Evolutionary conservation across 1,140 invertebrate species (phyloP).

Genomic region (Pararge aegeria): DNA sequence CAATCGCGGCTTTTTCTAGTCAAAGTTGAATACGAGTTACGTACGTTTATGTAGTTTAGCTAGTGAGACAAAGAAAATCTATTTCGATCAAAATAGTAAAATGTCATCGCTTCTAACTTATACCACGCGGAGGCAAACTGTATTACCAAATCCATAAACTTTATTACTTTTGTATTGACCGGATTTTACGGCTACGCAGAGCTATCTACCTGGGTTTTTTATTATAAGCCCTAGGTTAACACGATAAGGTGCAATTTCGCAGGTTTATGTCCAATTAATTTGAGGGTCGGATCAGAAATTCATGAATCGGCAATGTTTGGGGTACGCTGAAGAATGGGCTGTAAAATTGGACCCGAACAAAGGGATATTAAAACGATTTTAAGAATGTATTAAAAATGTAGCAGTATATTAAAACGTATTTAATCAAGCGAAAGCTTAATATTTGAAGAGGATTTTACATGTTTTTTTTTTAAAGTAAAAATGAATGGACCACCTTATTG

Average conservation of each 20-base stretch:
- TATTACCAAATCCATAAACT: conserved; percentile 16
- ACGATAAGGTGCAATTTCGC: conserved; percentile 31
- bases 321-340: conserved; percentile 6
- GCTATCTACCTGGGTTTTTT: neutral
- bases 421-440: neutral
- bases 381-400: neutral
- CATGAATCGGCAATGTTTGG: conserved; percentile 16
- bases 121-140: conserved; percentile 6
- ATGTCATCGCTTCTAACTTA: neutral
- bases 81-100: neutral
- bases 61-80: too few relatives aligned
- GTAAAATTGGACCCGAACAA: conserved; percentile 11
- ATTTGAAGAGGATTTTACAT: neutral
- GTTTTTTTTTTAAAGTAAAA: neutral
- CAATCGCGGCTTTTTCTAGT: too few relatives aligned
- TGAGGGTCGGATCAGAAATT: conserved; percentile 12
- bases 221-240: conserved; percentile 27
- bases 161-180: conserved; percentile 32
- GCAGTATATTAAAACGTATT: neutral
- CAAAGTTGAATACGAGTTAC: too few relatives aligned
- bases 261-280: conserved; percentile 11
- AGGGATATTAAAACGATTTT: neutral
- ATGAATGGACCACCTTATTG: too few relatives aligned
- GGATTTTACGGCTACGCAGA: conserved; percentile 30
- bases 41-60: too few relatives aligned